Conservation (phyloP, 2,888 invertebrate species). For the Diarsia dahlii region DNA sequence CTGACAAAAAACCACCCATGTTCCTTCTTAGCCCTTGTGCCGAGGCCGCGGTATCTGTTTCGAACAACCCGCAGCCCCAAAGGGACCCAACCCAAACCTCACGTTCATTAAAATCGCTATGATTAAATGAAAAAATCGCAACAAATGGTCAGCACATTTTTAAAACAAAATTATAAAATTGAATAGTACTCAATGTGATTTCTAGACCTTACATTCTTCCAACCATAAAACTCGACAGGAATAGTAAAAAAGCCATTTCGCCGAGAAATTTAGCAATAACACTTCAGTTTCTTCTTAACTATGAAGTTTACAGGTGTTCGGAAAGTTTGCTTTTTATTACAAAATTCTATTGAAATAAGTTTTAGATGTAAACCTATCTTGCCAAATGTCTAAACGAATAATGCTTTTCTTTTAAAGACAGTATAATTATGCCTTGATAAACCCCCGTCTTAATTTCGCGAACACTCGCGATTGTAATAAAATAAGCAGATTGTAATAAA, state of each 20-base stretch:
- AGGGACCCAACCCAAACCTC: background rate
- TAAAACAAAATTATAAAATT: background rate
- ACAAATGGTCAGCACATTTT: background rate
- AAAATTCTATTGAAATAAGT: background rate
- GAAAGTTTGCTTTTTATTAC: slow-evolving; percentile 22
- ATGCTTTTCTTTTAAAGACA: background rate
- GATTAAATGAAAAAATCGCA: background rate
- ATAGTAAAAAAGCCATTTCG: slow-evolving; percentile 25
- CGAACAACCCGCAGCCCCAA: too few relatives aligned
- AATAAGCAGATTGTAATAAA: too few relatives aligned
- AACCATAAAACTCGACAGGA: slow-evolving; percentile 6
- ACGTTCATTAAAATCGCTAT: too few relatives aligned
- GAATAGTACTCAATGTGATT: background rate
- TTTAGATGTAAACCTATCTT: background rate
- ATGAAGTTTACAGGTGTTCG: slow-evolving; percentile 26
- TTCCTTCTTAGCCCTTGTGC: too few relatives aligned
- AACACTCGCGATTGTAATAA: background rate
- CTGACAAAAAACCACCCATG: too few relatives aligned
- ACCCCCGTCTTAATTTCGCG: background rate
- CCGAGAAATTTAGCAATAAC: slow-evolving; percentile 27
- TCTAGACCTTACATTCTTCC: background rate
- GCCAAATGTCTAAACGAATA: background rate
- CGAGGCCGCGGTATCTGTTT: too few relatives aligned
- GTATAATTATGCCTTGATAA: too few relatives aligned
- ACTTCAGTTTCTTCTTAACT: slow-evolving; percentile 22